Evolutionary conservation across 1,140 invertebrate species (phyloP).

Genomic region (Temnothorax nylanderi): DNA sequence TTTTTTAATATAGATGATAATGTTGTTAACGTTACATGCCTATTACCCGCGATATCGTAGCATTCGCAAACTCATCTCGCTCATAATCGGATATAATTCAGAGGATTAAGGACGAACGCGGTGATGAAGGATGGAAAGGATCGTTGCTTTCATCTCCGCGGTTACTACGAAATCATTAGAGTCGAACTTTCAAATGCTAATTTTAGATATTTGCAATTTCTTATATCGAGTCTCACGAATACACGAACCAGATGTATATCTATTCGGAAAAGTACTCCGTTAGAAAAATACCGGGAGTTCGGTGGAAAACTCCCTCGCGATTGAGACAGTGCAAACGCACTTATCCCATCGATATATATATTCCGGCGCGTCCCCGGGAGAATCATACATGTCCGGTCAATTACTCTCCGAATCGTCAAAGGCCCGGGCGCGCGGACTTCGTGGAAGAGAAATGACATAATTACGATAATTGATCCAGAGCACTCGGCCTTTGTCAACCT

Average conservation of each 20-base stretch:
- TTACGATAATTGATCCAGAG: constrained; percentile 74
- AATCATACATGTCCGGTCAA: constrained; percentile 62
- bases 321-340: not conserved
- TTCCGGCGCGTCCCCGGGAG: constrained; percentile 22
- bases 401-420: constrained; percentile 65
- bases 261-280: not conserved
- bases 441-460: constrained; percentile 67
- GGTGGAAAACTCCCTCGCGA: not conserved
- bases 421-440: constrained; percentile 24
- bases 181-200: not conserved
- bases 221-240: not conserved
- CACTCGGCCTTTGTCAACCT: constrained; percentile 63
- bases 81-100: constrained; percentile 6
- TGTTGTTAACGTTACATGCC: not conserved
- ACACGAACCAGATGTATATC: not conserved
- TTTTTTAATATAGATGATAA: not conserved
- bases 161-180: not conserved
- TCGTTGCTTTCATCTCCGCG: not conserved
- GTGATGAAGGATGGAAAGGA: not conserved
- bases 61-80: not conserved
- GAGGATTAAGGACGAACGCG: not conserved
- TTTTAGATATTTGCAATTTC: not conserved
- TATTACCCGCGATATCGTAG: not conserved
- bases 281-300: not conserved
- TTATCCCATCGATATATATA: constrained; percentile 52